Percentiles rank a stretch among this genome's conserved stretches.
These are phyloP conservation scores for Mycalesis mineus DNA, from an alignment of 2,888 invertebrate genomes.

Conservation along the genomic window DNA sequence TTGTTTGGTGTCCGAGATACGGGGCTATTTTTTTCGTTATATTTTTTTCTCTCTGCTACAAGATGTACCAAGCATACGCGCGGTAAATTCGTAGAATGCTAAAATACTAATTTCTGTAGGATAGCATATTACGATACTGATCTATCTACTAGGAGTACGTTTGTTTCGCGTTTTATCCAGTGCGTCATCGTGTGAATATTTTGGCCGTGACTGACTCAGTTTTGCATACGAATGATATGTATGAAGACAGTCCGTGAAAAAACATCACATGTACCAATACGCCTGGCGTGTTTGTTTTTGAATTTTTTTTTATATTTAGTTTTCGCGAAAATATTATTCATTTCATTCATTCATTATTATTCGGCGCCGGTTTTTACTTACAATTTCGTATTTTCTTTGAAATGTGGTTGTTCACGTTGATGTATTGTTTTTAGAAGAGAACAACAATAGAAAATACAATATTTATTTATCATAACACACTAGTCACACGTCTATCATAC, in stretches of 20 bases:
- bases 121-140: no score
- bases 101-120: no score
- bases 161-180: conserved; percentile 30
- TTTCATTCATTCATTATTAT: conserved; percentile 1
- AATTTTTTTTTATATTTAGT: background rate
- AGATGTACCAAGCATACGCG: no score
- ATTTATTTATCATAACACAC: no score
- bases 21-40: no score
- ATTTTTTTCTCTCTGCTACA: no score
- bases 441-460: no score
- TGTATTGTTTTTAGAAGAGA: no score
- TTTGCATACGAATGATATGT: conserved; percentile 26
- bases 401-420: background rate
- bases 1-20: no score
- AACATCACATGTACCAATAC: background rate
- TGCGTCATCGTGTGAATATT: conserved; percentile 39
- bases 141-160: background rate
- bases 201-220: conserved; percentile 24
- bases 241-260: conserved; percentile 5
- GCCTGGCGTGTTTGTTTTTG: conserved; percentile 9
- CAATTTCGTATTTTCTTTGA: background rate
- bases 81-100: no score
- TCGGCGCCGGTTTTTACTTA: background rate
- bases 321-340: background rate
- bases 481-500: no score